Evolutionary conservation across 2,888 invertebrate species (phyloP).

Genomic region (Pristionchus arcanus): DNA sequence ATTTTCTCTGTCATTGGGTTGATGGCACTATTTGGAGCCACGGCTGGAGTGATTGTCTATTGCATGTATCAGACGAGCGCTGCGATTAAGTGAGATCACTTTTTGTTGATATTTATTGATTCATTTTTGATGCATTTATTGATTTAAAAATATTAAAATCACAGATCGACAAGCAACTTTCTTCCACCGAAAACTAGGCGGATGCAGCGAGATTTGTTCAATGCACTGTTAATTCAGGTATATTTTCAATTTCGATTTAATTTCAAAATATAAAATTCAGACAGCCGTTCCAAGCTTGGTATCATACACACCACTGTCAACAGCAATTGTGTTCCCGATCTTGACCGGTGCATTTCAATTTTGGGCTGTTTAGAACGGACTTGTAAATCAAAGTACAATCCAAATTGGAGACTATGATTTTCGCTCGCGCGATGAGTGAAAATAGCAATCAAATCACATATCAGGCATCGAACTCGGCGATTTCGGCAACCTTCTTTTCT

Average conservation of each 20-base stretch:
- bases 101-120: too few species aligned
- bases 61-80: constrained; percentile 23
- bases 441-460: too few species aligned
- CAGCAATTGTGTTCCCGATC: not conserved
- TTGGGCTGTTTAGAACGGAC: too few species aligned
- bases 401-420: too few species aligned
- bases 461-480: not conserved
- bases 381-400: too few species aligned
- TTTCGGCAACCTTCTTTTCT: not conserved
- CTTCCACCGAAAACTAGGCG: not conserved
- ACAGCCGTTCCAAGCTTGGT: not conserved
- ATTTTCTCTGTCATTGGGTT: not conserved
- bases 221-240: not conserved
- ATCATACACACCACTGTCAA: not conserved
- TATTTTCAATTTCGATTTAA: not conserved
- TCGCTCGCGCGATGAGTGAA: too few species aligned
- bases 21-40: constrained; percentile 21
- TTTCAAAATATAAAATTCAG: not conserved
- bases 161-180: not conserved
- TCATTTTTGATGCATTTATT: too few species aligned
- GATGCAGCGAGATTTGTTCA: not conserved
- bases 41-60: not conserved
- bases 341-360: not conserved
- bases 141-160: too few species aligned
- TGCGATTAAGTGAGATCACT: not conserved